Percentiles rank a stretch among this genome's conserved stretches.
phyloP scores from a whole-genome alignment of 2,113 vertebrate species.

The Micronycteris hirsuta region DNA sequence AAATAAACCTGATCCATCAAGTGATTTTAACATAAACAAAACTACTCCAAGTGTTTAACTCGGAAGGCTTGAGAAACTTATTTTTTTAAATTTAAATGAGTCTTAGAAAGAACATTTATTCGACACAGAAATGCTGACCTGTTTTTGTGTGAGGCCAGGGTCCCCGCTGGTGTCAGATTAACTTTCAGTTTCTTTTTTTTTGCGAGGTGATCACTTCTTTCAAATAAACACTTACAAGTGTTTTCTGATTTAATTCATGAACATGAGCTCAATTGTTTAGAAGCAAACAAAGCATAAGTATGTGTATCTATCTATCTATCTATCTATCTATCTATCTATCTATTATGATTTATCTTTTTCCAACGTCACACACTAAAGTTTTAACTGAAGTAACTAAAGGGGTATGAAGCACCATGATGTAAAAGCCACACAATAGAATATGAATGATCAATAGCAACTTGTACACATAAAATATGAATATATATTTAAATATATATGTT shows the following conservation, averaged over 20 bases:
- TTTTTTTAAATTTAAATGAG: not conserved
- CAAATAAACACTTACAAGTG: not conserved
- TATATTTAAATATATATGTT: not conserved
- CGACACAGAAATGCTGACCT: not conserved
- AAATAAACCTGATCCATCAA: not conserved
- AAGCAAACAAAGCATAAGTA: not conserved
- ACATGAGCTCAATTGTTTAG: not conserved
- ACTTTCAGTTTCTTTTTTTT: not conserved
- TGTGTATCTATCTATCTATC: not conserved
- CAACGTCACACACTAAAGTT: not conserved
- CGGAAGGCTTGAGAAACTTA: not conserved
- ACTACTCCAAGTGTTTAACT: not conserved
- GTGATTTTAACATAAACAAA: not conserved
- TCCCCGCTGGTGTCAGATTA: not conserved
- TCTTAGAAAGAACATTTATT: not conserved
- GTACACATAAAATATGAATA: not conserved
- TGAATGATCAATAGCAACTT: not conserved
- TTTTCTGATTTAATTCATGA: slow-evolving; percentile 1
- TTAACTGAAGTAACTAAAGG: not conserved
- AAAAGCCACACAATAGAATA: not conserved
- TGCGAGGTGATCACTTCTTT: not conserved
- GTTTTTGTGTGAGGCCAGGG: not conserved
- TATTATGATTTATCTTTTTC: not conserved
- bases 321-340: too few species aligned
- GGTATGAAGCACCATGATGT: too few species aligned